phyloP scores from a whole-genome alignment of 2,888 invertebrate species.

The Parnassius glacialis region DNA sequence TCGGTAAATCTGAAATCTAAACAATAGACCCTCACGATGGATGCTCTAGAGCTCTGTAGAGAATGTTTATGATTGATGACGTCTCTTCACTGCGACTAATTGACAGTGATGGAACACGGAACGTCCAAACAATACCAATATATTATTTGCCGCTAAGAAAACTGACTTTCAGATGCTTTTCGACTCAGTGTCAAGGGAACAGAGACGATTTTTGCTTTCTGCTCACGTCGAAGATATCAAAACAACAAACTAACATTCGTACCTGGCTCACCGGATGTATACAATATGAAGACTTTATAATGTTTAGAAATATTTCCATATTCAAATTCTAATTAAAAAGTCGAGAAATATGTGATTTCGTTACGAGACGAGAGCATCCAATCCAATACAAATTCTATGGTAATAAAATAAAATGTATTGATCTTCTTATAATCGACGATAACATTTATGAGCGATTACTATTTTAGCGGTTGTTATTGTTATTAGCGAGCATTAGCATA shows the following conservation, averaged over 20 bases:
- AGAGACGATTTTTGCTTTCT: slow-evolving; percentile 1
- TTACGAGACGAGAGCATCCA: slow-evolving; percentile 8
- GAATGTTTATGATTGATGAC: slow-evolving; percentile 73
- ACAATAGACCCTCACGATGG: slow-evolving; percentile 59
- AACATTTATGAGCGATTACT: slow-evolving; percentile 15
- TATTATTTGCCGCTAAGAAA: slow-evolving; percentile 36
- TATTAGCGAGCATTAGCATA: slow-evolving; percentile 14
- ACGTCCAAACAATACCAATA: slow-evolving; percentile 47
- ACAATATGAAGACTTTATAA: slow-evolving; percentile 20
- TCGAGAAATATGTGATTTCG: slow-evolving; percentile 3
- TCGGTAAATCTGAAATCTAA: slow-evolving; percentile 35
- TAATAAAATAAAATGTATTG: slow-evolving; percentile 17
- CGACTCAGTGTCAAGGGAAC: neutral
- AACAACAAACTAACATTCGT: slow-evolving; percentile 6
- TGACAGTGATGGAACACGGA: slow-evolving; percentile 79
- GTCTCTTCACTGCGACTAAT: slow-evolving; percentile 74
- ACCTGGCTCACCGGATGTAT: slow-evolving; percentile 22
- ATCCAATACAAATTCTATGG: slow-evolving; percentile 8
- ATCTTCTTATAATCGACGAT: slow-evolving; percentile 13
- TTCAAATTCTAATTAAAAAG: slow-evolving; percentile 18
- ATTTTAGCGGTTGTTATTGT: too few species aligned
- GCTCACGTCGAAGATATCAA: neutral
- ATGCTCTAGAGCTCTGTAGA: slow-evolving; percentile 43
- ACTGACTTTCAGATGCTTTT: slow-evolving; percentile 6
- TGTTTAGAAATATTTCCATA: slow-evolving; percentile 8